Percentiles rank a stretch among this genome's conserved stretches.
Conservation (phyloP, 2,797 vertebrate species). For the Squalus acanthias region DNA sequence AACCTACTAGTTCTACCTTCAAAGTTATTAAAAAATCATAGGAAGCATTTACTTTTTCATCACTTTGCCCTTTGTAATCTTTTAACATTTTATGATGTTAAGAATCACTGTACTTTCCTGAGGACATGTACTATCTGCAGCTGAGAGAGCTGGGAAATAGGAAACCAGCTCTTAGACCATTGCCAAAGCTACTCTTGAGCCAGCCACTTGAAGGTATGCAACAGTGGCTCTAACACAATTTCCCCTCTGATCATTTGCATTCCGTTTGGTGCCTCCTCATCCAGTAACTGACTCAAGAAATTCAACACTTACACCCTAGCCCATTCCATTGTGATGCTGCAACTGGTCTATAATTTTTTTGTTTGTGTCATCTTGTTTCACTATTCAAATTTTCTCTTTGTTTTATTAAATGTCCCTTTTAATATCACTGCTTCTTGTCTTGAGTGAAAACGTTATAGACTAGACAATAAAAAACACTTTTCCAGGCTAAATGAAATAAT, state of each 20-base stretch:
- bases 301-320: not conserved
- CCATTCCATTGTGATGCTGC: not conserved
- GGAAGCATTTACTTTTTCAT: not conserved
- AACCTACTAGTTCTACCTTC: not conserved
- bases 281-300: not conserved
- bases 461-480: not conserved
- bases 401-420: not conserved
- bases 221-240: not conserved
- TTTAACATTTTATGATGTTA: not conserved
- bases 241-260: not conserved
- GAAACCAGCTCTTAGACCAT: not conserved
- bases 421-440: not conserved
- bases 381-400: not conserved
- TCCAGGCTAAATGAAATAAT: not conserved
- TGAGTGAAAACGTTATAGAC: not conserved
- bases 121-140: too few species aligned
- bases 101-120: not conserved
- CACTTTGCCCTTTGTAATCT: not conserved
- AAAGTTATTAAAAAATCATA: not conserved
- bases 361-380: not conserved
- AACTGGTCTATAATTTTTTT: not conserved
- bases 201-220: not conserved
- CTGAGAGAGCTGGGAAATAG: not conserved
- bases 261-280: not conserved
- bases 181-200: not conserved